Evolutionary conservation across 2,113 vertebrate species (phyloP).

Genomic region (Speoplatyrhinus poulsoni): DNA sequence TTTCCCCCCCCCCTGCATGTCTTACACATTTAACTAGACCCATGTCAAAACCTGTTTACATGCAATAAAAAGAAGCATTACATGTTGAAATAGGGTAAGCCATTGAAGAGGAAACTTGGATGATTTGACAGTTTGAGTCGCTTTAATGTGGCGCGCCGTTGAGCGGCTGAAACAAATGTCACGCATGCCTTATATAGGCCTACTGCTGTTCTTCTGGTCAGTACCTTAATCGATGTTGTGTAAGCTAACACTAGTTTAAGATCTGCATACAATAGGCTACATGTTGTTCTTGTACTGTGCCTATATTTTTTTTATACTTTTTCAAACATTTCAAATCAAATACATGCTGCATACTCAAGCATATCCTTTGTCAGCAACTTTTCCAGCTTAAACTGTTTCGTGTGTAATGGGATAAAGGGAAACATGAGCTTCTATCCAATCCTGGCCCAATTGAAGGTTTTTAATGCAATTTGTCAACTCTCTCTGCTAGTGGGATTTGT

Average conservation of each 20-base stretch:
- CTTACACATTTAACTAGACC: constrained; percentile 76
- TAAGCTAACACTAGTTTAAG: constrained; percentile 44
- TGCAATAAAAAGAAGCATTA: constrained; percentile 76
- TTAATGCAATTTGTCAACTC: constrained; percentile 84
- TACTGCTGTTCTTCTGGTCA: constrained; percentile 20
- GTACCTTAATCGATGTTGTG: constrained; percentile 54
- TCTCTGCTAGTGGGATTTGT: constrained; percentile 83
- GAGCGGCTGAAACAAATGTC: constrained; percentile 56
- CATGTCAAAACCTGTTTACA: constrained; percentile 81
- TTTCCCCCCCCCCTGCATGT: constrained; percentile 58
- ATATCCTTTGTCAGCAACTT: constrained; percentile 77
- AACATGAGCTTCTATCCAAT: constrained; percentile 82
- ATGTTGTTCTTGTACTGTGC: constrained; percentile 52
- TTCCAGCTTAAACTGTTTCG: constrained; percentile 81
- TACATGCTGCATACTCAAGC: constrained; percentile 47
- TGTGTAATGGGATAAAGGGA: constrained; percentile 83
- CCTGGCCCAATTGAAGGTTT: constrained; percentile 82
- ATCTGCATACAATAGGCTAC: constrained; percentile 6
- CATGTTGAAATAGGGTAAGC: constrained; percentile 77
- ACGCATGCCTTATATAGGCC: constrained; percentile 15
- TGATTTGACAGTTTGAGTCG: constrained; percentile 74
- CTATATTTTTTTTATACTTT: constrained; percentile 28
- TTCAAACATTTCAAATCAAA: constrained; percentile 43
- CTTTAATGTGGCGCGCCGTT: constrained; percentile 49
- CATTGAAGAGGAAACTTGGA: constrained; percentile 72